Evolutionary conservation across 2,888 invertebrate species (phyloP), one percentile per base, ranked within the genome.

Genomic region (Ichneumoninae sp.): DNA sequence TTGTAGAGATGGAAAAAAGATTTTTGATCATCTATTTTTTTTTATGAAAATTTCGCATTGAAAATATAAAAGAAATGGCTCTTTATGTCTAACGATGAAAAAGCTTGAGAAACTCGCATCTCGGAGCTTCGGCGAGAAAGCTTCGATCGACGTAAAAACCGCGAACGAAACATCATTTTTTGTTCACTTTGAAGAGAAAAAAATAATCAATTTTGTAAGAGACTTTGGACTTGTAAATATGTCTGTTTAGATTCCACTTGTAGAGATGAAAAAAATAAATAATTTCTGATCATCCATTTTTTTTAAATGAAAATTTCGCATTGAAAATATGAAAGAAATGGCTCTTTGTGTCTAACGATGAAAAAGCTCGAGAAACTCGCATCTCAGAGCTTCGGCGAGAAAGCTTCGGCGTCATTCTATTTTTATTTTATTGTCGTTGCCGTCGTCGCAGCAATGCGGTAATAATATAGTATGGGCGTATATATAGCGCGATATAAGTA

Each of bases 81-180:
- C 57, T 75, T 85, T 65, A 70, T 57, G 82, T 83, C 83, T 83
- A 85, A 86, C 74, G 86, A 88, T 85, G 85, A 83, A 81, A 86
- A 81, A 85, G 83, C 73, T 86, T 68, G 81, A 79, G 71, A 84
- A 73, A 78, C 60, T 71, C 52, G 57, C 74, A 70, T 71, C 57
- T 73, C 30, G 52, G 65, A 66, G 83, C 70, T 82, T 83, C 60
- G 33, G 1, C 16, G 22, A 60, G 40, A 40, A 40, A 57, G 73
- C 40, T 10, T 44, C 22, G 65, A 63, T 63, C 30, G 60, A 8
- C 36, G 33, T 22, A 50, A 50, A 33, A 19, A 70, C 30, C 33
- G n/a, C 63, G 16, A 33, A 63, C 30, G 6, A n/a, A 63, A 63
- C 30, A 6, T 30, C 30, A 63, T 63, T 16, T 16, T 16, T 63